Evolutionary conservation across 2,113 vertebrate genomes (phyloP).

Genomic region (Gymnobelideus leadbeateri): DNA sequence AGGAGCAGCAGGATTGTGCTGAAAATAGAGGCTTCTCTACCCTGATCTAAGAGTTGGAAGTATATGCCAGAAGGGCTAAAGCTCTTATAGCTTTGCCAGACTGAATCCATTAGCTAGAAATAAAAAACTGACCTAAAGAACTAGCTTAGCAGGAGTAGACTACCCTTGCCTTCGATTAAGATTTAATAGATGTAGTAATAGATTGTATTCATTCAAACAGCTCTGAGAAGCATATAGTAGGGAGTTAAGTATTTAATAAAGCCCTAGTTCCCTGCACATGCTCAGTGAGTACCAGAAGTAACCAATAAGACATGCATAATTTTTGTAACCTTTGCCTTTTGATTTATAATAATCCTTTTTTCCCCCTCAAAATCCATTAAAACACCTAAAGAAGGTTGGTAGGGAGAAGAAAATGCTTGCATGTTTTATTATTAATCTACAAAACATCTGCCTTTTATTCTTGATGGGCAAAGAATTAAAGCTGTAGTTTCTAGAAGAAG

Average conservation of each 20-base stretch:
- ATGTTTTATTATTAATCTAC: background rate
- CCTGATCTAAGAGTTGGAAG: background rate
- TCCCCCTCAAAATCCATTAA: background rate
- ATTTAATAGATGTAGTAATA: background rate
- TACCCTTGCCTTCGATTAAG: background rate
- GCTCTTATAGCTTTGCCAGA: background rate
- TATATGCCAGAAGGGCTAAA: background rate
- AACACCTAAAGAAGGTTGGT: background rate
- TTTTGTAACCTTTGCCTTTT: background rate
- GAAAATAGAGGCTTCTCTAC: background rate
- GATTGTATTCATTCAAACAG: background rate
- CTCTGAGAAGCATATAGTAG: background rate
- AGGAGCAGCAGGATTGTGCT: background rate
- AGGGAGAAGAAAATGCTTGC: background rate
- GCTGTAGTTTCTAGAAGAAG: background rate
- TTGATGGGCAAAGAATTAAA: background rate
- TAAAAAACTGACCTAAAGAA: background rate
- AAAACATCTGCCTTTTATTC: background rate
- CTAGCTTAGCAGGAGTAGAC: background rate
- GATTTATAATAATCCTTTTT: background rate
- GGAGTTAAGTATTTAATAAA: background rate
- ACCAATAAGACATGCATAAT: background rate
- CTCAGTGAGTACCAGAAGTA: background rate
- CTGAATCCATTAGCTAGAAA: background rate
- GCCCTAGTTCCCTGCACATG: background rate